Percentiles rank a stretch among this genome's conserved stretches.
Conservation (phyloP, 2,888 invertebrate genomes). For the Coremacera marginata region DNA sequence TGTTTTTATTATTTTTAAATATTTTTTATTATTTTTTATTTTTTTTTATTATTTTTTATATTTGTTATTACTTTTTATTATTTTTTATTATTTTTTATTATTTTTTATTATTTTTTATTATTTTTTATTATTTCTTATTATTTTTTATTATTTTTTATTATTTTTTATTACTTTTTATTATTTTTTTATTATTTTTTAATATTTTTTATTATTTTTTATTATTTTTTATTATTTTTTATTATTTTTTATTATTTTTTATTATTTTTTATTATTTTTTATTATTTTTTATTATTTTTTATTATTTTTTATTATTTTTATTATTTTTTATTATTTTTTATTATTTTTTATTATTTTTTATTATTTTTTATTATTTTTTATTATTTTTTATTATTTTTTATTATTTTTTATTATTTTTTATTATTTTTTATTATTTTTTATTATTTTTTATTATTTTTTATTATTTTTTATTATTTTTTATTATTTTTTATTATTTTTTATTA, state of each 20-base stretch:
- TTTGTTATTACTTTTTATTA: neutral
- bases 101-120: no score
- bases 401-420: neutral
- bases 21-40: no score
- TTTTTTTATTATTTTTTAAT: neutral
- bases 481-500: neutral
- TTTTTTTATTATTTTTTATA: no score
- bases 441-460: neutral
- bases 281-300: neutral
- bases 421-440: neutral
- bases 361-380: neutral
- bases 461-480: neutral
- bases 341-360: neutral
- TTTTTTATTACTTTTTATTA: neutral
- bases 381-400: neutral
- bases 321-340: neutral
- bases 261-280: neutral
- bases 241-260: constrained; percentile 1
- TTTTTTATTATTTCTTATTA: no score
- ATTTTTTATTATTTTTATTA: neutral
- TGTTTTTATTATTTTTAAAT: no score
- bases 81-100: neutral
- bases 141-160: neutral
- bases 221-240: neutral
- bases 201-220: neutral